Evolutionary conservation across 2,113 vertebrate species (phyloP), one percentile per base, ranked within the genome.

Genomic region (Oreochromis niloticus): DNA sequence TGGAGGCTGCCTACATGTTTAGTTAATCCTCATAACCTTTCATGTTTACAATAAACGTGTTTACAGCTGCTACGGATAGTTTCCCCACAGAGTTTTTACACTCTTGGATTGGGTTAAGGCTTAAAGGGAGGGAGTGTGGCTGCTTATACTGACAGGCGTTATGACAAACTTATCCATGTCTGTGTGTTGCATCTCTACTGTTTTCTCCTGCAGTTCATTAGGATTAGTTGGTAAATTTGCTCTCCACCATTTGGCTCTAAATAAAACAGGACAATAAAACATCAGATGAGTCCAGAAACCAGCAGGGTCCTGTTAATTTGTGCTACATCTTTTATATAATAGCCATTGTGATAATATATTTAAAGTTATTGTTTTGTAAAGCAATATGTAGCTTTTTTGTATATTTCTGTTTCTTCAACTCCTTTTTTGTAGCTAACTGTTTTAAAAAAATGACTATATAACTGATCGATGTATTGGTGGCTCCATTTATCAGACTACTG

Each of bases 401-500:
- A 36, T 36, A 36, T 39, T 3, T 39, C 17, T n/a, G 17, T 66
- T 66, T 66, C 32, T 66, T 66, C 32, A 66, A 39, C 1, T 66
- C 36, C 32, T 66, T n/a, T 63, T 7, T 39, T 66, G 32, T 66
- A 66, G 32, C 17, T 36, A 4, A 36, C 36, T 63, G 1, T 63
- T 63, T 1, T 1, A 63, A 63, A 36, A 36, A 36, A 36, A 36
- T 0, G 16, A 63, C 30, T 63, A 2, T 0, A 17, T n/a, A 4
- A 63, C 59, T 63, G 17, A 63, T 36, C 0, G 1, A 7, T 36
- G 32, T 12, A 63, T 63, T 63, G 4, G 0, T 66, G 32, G 0
- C 32, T n/a, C 32, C 61, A 39, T 39, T 39, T 39, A 66, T 12
- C 32, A n/a, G 61, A 63, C 59, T 68, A 41, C 6, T 68, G 63